Evolutionary conservation across 1,140 invertebrate species (phyloP).

Genomic region (Adelges cooleyi): DNA sequence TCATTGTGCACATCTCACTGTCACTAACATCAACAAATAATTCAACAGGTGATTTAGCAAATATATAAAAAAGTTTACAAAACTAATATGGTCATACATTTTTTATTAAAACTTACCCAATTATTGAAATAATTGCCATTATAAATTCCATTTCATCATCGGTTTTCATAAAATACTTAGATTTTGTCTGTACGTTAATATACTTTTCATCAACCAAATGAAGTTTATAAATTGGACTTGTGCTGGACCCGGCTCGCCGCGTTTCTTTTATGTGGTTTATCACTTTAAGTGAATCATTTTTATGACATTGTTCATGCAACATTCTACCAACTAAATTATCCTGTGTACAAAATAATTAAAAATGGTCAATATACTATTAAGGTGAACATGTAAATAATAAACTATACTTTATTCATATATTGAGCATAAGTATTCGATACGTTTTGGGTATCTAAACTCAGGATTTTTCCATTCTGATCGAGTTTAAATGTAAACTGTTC

Average conservation of each 20-base stretch:
- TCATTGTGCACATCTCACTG: constrained; percentile 7
- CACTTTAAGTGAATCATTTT: constrained; percentile 58
- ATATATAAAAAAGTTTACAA: neutral
- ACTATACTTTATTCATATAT: constrained; percentile 53
- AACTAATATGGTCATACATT: constrained; percentile 27
- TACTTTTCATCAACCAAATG: constrained; percentile 61
- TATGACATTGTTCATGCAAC: constrained; percentile 67
- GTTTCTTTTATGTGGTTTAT: constrained; percentile 63
- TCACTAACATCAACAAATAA: constrained; percentile 1
- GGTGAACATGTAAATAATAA: neutral
- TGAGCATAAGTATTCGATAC: constrained; percentile 50
- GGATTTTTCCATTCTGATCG: constrained; percentile 71
- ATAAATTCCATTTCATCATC: constrained; percentile 68
- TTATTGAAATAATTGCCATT: constrained; percentile 81
- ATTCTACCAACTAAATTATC: constrained; percentile 52
- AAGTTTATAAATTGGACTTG: constrained; percentile 65
- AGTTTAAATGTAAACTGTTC: constrained; percentile 88
- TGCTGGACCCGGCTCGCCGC: constrained; percentile 50
- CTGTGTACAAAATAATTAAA: constrained; percentile 31
- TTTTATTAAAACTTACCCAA: constrained; percentile 43
- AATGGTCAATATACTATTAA: neutral
- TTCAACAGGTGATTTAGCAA: neutral
- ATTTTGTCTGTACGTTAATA: constrained; percentile 76
- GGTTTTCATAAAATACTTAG: constrained; percentile 61
- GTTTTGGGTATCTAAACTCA: constrained; percentile 60